Evolutionary conservation across 2,888 invertebrate species (phyloP).

Genomic region (Proisotoma minuta): DNA sequence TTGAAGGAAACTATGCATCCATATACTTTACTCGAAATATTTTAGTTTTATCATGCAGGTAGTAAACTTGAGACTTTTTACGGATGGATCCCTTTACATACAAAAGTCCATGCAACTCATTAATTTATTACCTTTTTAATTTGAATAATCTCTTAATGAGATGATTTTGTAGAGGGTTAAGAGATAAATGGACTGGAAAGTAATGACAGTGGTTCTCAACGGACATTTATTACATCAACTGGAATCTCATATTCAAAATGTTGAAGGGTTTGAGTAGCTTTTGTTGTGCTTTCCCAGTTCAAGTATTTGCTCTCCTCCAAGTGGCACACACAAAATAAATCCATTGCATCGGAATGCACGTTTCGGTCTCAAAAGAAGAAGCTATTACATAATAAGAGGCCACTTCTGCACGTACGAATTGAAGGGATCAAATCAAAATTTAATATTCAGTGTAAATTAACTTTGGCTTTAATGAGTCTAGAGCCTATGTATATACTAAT

Average conservation of each 20-base stretch:
- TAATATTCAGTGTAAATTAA: constrained; percentile 20
- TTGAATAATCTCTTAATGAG: constrained; percentile 16
- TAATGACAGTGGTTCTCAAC: constrained; percentile 14
- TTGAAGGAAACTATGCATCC: no score
- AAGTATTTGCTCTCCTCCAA: constrained; percentile 14
- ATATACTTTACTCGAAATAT: no score
- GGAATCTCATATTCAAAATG: constrained; percentile 9
- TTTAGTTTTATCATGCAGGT: no score
- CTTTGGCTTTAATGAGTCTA: constrained; percentile 15
- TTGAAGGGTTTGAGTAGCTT: constrained; percentile 3
- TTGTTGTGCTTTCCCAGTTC: constrained; percentile 12
- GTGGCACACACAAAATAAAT: no score
- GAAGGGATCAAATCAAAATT: not conserved
- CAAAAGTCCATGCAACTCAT: not conserved
- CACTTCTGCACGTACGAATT: constrained; percentile 3
- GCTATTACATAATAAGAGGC: not conserved
- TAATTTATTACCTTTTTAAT: constrained; percentile 15
- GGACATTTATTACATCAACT: constrained; percentile 15
- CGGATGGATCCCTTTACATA: no score
- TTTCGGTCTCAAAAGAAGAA: not conserved
- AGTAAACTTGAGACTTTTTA: no score
- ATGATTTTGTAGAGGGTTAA: not conserved
- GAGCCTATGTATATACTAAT: constrained; percentile 14
- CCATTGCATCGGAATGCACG: not conserved
- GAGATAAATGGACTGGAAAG: constrained; percentile 18